These are phyloP conservation scores for Drosophila pseudotakahashii DNA, from an alignment of 2,888 invertebrate species.

Conservation along the genomic window DNA sequence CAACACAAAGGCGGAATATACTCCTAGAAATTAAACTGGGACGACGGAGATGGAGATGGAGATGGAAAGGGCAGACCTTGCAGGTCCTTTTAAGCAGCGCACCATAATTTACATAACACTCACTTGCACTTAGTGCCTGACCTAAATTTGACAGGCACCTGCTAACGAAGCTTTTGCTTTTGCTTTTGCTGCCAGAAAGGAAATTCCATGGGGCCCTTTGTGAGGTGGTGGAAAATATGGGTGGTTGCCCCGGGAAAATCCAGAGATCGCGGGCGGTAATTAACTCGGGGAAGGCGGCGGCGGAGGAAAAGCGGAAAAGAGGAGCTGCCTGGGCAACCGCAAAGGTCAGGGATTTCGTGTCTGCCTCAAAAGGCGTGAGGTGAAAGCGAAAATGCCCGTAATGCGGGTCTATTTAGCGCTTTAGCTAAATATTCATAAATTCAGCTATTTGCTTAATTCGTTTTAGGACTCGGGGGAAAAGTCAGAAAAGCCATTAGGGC, in stretches of 20 bases:
- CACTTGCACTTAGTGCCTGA: constrained; percentile 77
- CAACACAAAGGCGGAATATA: constrained; percentile 10
- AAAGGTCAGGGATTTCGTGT: constrained; percentile 73
- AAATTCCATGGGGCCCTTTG: constrained; percentile 35
- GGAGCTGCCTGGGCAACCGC: constrained; percentile 45
- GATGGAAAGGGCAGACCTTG: constrained; percentile 25
- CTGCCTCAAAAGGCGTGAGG: constrained; percentile 50
- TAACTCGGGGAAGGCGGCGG: constrained; percentile 47
- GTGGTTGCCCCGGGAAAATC: constrained; percentile 12
- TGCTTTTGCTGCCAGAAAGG: constrained; percentile 18
- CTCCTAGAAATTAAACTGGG: constrained; percentile 15
- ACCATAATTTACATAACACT: constrained; percentile 78
- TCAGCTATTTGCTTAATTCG: constrained; percentile 39
- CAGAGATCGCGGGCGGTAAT: constrained; percentile 56
- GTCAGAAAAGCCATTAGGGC: constrained; percentile 20
- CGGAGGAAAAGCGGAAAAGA: neutral
- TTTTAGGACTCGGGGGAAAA: constrained; percentile 17
- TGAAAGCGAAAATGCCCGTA: constrained; percentile 66
- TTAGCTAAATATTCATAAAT: constrained; percentile 43
- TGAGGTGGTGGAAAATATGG: neutral
- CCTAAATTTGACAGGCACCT: constrained; percentile 63
- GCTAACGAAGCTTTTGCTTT: constrained; percentile 23
- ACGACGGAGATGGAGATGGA: neutral
- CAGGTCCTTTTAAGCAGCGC: constrained; percentile 64
- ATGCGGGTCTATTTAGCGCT: constrained; percentile 11